Percentiles rank a stretch among this genome's conserved stretches.
Conservation (phyloP, 2,888 invertebrate genomes). For the Lithosia quadra region DNA sequence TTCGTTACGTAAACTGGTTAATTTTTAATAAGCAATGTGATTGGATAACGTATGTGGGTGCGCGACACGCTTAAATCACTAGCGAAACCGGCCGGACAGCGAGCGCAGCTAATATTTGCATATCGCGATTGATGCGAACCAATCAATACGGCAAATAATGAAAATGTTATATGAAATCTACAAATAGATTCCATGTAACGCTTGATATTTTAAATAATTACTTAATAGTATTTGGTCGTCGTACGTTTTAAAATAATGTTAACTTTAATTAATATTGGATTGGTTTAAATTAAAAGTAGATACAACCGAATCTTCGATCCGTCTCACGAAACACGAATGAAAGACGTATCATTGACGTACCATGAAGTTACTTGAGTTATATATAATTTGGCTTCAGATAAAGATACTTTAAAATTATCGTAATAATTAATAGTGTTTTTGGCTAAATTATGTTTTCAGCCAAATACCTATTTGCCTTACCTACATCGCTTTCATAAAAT, state of each 20-base stretch:
- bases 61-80: conserved; percentile 79
- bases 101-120: conserved; percentile 84
- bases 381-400: too few species aligned
- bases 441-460: too few species aligned
- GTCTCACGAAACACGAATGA: too few species aligned
- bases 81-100: conserved; percentile 66
- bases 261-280: neutral
- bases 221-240: conserved; percentile 39
- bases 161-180: conserved; percentile 79
- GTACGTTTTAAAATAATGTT: conserved; percentile 27
- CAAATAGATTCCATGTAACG: conserved; percentile 71
- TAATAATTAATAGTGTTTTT: too few species aligned
- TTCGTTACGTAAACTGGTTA: conserved; percentile 58
- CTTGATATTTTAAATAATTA: conserved; percentile 60
- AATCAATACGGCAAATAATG: conserved; percentile 86
- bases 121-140: conserved; percentile 84
- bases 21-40: conserved; percentile 85
- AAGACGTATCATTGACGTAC: too few species aligned
- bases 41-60: conserved; percentile 76
- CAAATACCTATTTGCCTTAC: too few species aligned
- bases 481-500: too few species aligned
- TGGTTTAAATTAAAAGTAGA: neutral
- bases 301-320: too few species aligned
- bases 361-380: too few species aligned
- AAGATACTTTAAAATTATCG: too few species aligned